These are phyloP conservation scores for Sanderia malayensis DNA, from an alignment of 30 jellyfish, hydroid and myxozoan species.

Conservation along the genomic window DNA sequence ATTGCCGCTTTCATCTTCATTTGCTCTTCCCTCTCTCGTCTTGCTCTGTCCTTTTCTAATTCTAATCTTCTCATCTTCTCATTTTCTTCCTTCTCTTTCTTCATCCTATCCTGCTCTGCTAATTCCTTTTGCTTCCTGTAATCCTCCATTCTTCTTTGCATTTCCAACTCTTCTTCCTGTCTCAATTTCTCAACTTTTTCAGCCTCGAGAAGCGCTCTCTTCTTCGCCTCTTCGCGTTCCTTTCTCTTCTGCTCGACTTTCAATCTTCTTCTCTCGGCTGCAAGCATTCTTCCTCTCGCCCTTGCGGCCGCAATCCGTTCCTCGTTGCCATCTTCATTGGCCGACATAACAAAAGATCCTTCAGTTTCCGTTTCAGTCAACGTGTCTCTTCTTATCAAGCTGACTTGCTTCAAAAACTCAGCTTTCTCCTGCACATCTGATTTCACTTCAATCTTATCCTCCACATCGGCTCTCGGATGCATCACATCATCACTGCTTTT, in stretches of 20 bases:
- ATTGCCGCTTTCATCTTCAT: conserved; percentile 58
- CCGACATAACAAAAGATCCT: conserved; percentile 23
- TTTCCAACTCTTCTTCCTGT: conserved; percentile 67
- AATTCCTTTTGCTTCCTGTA: conserved; percentile 21
- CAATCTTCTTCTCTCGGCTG: conserved; percentile 72
- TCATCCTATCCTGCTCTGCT: conserved; percentile 63
- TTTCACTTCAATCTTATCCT: conserved; percentile 25
- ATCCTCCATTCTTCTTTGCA: conserved; percentile 64
- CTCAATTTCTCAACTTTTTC: conserved; percentile 66
- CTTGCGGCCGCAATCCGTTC: conserved; percentile 51
- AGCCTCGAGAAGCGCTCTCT: conserved; percentile 52
- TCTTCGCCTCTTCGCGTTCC: conserved; percentile 67
- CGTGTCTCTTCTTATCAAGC: not conserved
- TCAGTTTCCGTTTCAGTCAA: conserved; percentile 49
- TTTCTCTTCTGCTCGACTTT: conserved; percentile 59
- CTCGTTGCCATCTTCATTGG: conserved; percentile 32
- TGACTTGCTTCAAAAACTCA: conserved; percentile 12
- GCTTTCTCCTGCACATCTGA: conserved; percentile 31
- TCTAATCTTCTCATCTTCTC: conserved; percentile 40
- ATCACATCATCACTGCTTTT: not conserved
- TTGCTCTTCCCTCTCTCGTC: conserved; percentile 54
- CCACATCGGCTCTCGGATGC: not conserved
- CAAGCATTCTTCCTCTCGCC: conserved; percentile 50
- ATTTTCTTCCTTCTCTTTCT: conserved; percentile 40
- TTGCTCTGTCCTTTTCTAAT: conserved; percentile 47